Percentiles rank a stretch among this genome's conserved stretches.
Conservation (phyloP, 1,140 invertebrate species). For the Samia ricini region DNA sequence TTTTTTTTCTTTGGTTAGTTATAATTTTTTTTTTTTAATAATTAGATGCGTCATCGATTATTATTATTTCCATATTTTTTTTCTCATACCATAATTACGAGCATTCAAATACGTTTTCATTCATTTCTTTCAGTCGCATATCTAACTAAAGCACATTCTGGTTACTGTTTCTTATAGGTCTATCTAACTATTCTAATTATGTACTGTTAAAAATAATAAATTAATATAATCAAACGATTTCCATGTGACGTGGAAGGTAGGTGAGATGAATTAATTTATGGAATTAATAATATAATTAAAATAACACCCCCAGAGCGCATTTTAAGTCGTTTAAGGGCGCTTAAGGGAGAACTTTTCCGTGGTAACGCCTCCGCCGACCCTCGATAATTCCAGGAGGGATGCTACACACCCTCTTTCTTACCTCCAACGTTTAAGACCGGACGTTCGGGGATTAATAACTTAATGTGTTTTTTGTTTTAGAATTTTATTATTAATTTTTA, state of each 20-base stretch:
- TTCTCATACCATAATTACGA: no score
- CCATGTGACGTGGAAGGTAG: not conserved
- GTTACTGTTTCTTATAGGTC: no score
- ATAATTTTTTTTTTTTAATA: no score
- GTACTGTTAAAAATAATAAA: not conserved
- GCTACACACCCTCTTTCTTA: conserved; percentile 6
- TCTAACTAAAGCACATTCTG: no score
- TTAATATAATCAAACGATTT: not conserved
- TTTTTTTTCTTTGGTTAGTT: no score
- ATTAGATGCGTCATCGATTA: no score
- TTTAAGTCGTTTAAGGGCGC: conserved; percentile 15
- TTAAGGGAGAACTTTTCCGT: conserved; percentile 37
- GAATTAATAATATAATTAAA: conserved; percentile 46
- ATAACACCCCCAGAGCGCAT: conserved; percentile 26
- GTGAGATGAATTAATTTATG: not conserved
- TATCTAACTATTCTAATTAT: no score
- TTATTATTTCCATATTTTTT: no score
- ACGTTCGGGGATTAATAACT: not conserved
- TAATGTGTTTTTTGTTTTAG: not conserved
- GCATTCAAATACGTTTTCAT: no score
- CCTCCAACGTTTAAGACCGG: conserved; percentile 9
- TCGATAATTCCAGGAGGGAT: conserved; percentile 5
- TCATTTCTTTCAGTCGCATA: no score
- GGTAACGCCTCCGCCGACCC: conserved; percentile 30
- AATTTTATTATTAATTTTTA: no score